Conservation (phyloP, 2,113 vertebrate genomes). For the Rynchops niger region DNA sequence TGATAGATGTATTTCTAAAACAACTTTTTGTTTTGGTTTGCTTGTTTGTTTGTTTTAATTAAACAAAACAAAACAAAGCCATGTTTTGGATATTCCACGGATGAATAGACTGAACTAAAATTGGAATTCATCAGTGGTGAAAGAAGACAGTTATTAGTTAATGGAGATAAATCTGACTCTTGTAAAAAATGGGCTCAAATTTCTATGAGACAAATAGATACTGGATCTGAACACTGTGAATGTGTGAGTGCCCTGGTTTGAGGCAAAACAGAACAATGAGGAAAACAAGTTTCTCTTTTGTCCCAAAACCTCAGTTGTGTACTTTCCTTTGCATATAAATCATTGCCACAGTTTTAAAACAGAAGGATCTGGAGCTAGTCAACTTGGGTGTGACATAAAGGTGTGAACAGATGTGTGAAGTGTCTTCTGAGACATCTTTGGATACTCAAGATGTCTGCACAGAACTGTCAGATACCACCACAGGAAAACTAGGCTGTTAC, state of each 20-base stretch:
- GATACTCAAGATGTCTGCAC: neutral
- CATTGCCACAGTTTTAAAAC: neutral
- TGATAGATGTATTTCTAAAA: neutral
- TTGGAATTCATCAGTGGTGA: neutral
- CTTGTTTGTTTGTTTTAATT: neutral
- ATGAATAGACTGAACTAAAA: neutral
- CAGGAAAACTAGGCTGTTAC: neutral
- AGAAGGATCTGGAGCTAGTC: neutral
- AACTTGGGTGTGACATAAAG: neutral
- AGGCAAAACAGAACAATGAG: neutral
- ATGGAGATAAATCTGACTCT: neutral
- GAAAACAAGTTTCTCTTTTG: neutral
- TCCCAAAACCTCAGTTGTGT: neutral
- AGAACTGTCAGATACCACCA: neutral
- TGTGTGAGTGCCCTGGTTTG: neutral
- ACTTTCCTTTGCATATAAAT: neutral
- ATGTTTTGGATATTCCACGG: neutral
- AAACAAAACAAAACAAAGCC: neutral
- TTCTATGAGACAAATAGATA: neutral
- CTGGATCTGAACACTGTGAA: neutral
- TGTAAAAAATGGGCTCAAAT: neutral
- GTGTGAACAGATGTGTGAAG: neutral
- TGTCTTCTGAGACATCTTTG: neutral
- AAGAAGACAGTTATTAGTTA: neutral
- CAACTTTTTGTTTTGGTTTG: neutral